Evolutionary conservation across 2,888 invertebrate species (phyloP).

Genomic region (Philopedon plagiatum): DNA sequence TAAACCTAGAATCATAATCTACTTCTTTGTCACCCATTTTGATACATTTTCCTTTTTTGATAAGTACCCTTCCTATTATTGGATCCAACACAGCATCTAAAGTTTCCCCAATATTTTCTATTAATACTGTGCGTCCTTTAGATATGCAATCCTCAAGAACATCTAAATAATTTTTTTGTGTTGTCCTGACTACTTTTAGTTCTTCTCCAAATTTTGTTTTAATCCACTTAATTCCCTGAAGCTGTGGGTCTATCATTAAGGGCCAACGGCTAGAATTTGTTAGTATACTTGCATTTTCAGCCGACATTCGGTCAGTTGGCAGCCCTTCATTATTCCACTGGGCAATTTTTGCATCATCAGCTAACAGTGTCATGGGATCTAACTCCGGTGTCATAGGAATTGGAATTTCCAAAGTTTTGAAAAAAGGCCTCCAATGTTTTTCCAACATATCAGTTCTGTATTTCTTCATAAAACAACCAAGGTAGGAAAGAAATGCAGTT

Average conservation of each 20-base stretch:
- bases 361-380: constrained; percentile 88
- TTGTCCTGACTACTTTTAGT: constrained; percentile 83
- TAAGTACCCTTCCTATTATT: constrained; percentile 87
- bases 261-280: constrained; percentile 94
- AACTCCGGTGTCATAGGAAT: constrained; percentile 86
- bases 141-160: constrained; percentile 78
- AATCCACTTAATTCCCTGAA: constrained; percentile 93
- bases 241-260: constrained; percentile 94
- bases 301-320: constrained; percentile 93
- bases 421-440: constrained; percentile 85
- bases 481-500: constrained; percentile 95
- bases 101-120: constrained; percentile 92
- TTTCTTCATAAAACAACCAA: constrained; percentile 91
- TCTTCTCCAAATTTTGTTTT: constrained; percentile 85
- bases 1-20: constrained; percentile 87
- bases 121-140: constrained; percentile 82
- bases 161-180: constrained; percentile 87
- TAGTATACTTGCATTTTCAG: constrained; percentile 94
- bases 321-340: constrained; percentile 95
- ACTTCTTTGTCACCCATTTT: constrained; percentile 95
- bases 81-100: constrained; percentile 94
- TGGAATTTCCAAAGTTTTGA: constrained; percentile 77
- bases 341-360: constrained; percentile 93
- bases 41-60: constrained; percentile 86
- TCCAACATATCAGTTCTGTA: constrained; percentile 86